These are phyloP conservation scores for Apotomis turbidana DNA, from an alignment of 2,888 invertebrate genomes.

Conservation along the genomic window DNA sequence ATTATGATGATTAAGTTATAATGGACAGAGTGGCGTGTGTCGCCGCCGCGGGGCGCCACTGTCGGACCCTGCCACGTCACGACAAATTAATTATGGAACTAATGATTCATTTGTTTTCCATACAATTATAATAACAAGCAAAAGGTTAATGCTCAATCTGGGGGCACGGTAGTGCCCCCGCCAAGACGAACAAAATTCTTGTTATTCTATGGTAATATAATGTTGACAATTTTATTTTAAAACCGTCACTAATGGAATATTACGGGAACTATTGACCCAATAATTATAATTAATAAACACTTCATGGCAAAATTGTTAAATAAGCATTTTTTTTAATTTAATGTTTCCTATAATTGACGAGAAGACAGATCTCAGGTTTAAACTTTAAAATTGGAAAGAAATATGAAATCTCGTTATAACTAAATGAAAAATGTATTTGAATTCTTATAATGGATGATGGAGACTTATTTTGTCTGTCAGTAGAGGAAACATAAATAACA, in stretches of 20 bases:
- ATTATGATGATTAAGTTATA: slow-evolving; percentile 48
- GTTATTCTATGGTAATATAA: no score
- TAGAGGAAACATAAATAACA: slow-evolving; percentile 7
- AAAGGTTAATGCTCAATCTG: not conserved
- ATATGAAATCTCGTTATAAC: not conserved
- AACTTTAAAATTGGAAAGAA: not conserved
- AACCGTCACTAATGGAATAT: no score
- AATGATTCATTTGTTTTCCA: slow-evolving; percentile 34
- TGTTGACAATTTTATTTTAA: no score
- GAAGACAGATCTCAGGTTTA: no score
- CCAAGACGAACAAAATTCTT: no score
- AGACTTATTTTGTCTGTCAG: not conserved
- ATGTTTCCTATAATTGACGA: no score
- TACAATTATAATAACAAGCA: slow-evolving; percentile 19
- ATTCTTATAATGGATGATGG: not conserved
- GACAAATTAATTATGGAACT: slow-evolving; percentile 63
- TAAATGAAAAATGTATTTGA: not conserved
- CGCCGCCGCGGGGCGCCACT: slow-evolving; percentile 60
- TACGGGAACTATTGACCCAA: no score
- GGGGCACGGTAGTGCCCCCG: no score
- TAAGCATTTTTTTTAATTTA: no score
- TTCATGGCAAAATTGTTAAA: no score
- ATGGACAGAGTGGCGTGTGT: slow-evolving; percentile 54
- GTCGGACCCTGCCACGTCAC: slow-evolving; percentile 57
- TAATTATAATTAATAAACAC: no score